Evolutionary conservation across 2,113 vertebrate species (phyloP), one percentile per base, ranked within the genome.

Genomic region (Gasterosteus aculeatus): DNA sequence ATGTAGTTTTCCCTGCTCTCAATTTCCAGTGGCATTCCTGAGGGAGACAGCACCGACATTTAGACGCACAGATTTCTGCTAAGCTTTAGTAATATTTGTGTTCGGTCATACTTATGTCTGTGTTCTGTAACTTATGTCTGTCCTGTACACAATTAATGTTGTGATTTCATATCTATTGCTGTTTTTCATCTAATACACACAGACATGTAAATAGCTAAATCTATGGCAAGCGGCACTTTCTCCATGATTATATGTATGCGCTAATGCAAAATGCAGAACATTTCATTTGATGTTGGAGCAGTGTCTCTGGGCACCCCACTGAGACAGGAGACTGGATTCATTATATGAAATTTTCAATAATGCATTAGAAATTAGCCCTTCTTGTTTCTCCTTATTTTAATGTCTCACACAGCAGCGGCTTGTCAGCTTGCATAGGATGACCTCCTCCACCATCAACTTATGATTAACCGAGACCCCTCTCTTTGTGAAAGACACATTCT

Each of bases 331-430:
- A 85, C 88, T 83, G 85, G 78, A 91, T 87, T 94, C 90, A 92
- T 91, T 87, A 91, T 86, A 85, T 87, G 91, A 85, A 87, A 69
- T 86, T 72, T 64, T 94, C 77, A 93, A 93, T 94, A 91, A 94
- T 93, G 92, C 86, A 93, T 81, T 64, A 80, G 65, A 77, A 83
- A 87, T 70, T 80, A 85, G 81, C 78, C 75, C 75, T 80, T 86
- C 82, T 71, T 80, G 68, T 85, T 83, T 87, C 85, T 89, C 78
- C 82, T 80, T 68, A 46, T 84, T 84, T 83, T 74, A 80, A 77
- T 59, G 77, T 85, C 75, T 80, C 16, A 51, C 82, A 71, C 84
- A 85, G 56, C 59, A 7, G 31, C 14, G 39, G 46, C 68, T 72
- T n/a, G 66, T 29, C 83, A 75, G 74, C 58, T 47, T 51, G 46